Evolutionary conservation across 2,888 invertebrate species (phyloP).

Genomic region (Callyntrura sp.): DNA sequence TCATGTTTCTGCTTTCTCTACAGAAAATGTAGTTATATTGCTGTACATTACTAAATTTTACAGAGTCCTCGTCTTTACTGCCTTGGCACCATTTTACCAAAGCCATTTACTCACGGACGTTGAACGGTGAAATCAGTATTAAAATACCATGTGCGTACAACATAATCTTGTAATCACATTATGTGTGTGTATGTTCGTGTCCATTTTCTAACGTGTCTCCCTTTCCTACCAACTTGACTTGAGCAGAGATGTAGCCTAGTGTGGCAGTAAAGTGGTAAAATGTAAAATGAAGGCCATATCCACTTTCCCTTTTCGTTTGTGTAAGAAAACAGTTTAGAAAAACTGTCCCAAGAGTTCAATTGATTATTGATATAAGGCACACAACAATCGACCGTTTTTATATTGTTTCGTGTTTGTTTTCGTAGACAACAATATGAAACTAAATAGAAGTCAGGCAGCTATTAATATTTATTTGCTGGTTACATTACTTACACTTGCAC

Average conservation of each 20-base stretch:
- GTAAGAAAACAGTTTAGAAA: neutral
- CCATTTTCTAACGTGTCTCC: neutral
- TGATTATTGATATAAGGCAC: neutral
- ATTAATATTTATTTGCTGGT: too few species aligned
- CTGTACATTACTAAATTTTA: neutral
- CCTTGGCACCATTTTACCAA: conserved; percentile 38
- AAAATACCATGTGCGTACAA: neutral
- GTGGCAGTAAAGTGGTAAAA: neutral
- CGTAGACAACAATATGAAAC: too few species aligned
- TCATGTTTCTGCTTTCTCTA: neutral
- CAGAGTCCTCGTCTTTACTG: neutral
- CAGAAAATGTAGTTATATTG: neutral
- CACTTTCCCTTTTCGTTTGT: conserved; percentile 25
- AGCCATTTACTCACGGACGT: neutral
- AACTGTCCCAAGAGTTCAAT: neutral
- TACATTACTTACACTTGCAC: too few species aligned
- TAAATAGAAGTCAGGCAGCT: too few species aligned
- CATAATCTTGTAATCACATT: neutral
- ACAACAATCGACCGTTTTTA: too few species aligned
- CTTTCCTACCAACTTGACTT: neutral
- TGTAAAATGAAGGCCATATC: conserved; percentile 37
- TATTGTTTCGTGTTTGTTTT: too few species aligned
- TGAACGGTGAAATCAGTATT: neutral
- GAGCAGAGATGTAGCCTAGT: neutral
- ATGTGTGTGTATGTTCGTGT: neutral